A percentile compares a stretch with the other conserved stretches of the same genome.
Conservation (phyloP, 2,797 vertebrate genomes). For the Pelodytes ibericus region DNA sequence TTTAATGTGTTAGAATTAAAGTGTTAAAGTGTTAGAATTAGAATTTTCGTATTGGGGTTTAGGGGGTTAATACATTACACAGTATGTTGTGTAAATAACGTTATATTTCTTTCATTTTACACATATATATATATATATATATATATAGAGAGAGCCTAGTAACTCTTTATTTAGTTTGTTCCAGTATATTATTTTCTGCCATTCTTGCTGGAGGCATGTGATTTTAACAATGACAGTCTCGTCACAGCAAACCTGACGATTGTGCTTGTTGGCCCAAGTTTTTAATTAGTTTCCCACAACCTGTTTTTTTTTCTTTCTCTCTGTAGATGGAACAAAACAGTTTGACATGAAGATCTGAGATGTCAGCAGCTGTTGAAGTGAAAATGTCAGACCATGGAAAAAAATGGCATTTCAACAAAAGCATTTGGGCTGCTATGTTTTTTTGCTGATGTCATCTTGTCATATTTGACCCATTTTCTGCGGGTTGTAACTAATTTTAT, state of each 20-base stretch:
- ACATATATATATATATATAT: too few species aligned
- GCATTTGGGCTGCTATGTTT: neutral
- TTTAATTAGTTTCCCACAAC: constrained; percentile 31
- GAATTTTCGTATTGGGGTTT: too few species aligned
- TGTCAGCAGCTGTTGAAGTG: constrained; percentile 32
- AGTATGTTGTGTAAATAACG: too few species aligned
- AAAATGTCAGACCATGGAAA: constrained; percentile 25
- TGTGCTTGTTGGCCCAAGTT: constrained; percentile 25
- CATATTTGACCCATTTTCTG: constrained; percentile 16
- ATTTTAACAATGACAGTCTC: constrained; percentile 1
- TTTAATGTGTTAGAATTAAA: too few species aligned
- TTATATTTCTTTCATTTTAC: too few species aligned
- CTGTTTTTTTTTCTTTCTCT: constrained; percentile 15
- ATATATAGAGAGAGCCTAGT: too few species aligned
- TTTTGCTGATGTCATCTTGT: neutral
- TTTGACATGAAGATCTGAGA: constrained; percentile 19
- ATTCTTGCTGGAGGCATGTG: neutral
- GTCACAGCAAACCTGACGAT: neutral
- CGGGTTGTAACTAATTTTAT: neutral
- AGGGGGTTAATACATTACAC: too few species aligned
- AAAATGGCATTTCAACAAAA: neutral
- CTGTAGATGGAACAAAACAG: constrained; percentile 29
- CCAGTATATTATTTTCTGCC: neutral
- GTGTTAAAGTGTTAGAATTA: too few species aligned
- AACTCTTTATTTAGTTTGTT: too few species aligned